Conservation (phyloP, 2,797 vertebrate genomes). For the Heteromormyrus szaboi region DNA sequence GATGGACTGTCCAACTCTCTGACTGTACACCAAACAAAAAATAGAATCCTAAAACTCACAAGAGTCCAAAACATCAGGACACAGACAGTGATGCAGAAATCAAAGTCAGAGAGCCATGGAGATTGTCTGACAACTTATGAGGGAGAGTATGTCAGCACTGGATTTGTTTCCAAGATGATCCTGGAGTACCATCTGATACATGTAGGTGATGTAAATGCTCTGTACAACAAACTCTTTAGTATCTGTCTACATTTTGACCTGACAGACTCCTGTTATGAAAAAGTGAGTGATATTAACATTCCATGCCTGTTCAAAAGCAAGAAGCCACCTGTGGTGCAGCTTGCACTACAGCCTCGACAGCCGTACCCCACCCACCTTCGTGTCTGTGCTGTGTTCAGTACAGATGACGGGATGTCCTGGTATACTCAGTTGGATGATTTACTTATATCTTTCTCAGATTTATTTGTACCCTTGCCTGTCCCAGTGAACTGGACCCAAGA, state of each 20-base stretch:
- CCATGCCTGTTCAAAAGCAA: conserved; percentile 60
- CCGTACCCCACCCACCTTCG: conserved; percentile 62
- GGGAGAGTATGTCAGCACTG: conserved; percentile 45
- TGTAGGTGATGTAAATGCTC: not conserved
- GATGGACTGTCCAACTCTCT: conserved; percentile 63
- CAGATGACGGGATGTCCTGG: conserved; percentile 63
- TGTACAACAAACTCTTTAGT: conserved; percentile 63
- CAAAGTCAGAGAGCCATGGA: not conserved
- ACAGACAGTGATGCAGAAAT: not conserved
- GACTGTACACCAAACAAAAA: conserved; percentile 57
- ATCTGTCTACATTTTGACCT: conserved; percentile 68
- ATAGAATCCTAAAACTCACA: conserved; percentile 48
- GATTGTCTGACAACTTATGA: conserved; percentile 48
- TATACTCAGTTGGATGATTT: conserved; percentile 59
- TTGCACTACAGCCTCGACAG: conserved; percentile 59
- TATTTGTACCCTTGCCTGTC: conserved; percentile 61
- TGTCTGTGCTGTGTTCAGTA: conserved; percentile 64
- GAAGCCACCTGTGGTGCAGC: conserved; percentile 44
- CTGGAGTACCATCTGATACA: conserved; percentile 56
- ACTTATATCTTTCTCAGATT: conserved; percentile 60
- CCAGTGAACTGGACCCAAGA: conserved; percentile 32
- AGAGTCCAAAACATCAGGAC: conserved; percentile 26
- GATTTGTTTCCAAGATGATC: conserved; percentile 49
- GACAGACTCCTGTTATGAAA: conserved; percentile 55
- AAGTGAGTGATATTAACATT: conserved; percentile 60